Evolutionary conservation across 2,888 invertebrate species (phyloP), one percentile per base, ranked within the genome.

Genomic region (Craniophora ligustri): DNA sequence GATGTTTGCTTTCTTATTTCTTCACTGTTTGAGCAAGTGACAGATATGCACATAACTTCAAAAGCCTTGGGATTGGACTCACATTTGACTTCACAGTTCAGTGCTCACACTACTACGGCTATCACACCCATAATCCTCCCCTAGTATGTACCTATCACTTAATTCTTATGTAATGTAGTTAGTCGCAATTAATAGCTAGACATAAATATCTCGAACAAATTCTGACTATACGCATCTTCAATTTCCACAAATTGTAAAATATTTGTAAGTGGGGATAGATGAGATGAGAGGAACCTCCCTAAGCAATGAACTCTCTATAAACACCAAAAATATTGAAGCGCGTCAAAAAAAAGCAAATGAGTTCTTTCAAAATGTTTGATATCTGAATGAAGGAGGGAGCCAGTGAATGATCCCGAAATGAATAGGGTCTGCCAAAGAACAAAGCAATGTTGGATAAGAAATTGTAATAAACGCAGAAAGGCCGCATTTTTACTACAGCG

Each of bases 381-480:
- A 50, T 66, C 41, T 51, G 36, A 50, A 49, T 32, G 55, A 59
- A 66, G 67, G 67, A 67, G 69, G 73, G 62, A 64, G 61, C 61
- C 46, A 48, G 65, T 65, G 67, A 78, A 75, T 72, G 70, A 67
- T 78, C 65, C 44, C 49, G 49, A 72, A 71, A 71, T 69, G 63
- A 72, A 78, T 69, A 65, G 68, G 66, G 65, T 72, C 72, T 71
- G 66, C 48, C 73, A 70, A 80, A 78, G 79, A 79, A 80, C 76
- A 81, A 79, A 71, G 74, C 75, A 70, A 57, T 48, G 60, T 62
- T 46, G 64, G 75, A 78, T 77, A 75, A 82, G 75, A 77, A 81
- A 69, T 73, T 74, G 76, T 79, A 78, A 82, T 80, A 81, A 84
- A 82, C 78, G 75, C 79, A 76, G 77, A 79, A 74, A 42, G 70